Percentiles rank a stretch among this genome's conserved stretches.
Evolutionary conservation across 37 sponge, comb jelly and placozoan genomes (phyloP).

Genomic region (Petrosia ficiformis): DNA sequence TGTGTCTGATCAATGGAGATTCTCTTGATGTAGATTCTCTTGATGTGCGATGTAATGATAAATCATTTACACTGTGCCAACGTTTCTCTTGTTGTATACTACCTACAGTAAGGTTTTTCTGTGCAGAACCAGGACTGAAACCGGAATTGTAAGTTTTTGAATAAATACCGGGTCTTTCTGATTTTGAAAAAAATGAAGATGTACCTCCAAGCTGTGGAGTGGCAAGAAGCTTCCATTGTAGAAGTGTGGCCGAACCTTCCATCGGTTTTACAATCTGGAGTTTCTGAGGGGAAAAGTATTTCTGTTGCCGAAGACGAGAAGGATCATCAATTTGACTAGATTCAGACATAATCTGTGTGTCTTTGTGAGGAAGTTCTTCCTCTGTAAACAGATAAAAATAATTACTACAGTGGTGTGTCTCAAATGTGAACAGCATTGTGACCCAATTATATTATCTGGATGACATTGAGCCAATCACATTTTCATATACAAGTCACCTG

Average conservation of each 20-base stretch:
- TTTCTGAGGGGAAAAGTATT: constrained; percentile 77
- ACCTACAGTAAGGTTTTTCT: too few relatives aligned
- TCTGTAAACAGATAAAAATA: too few relatives aligned
- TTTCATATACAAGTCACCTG: too few relatives aligned
- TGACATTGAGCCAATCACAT: too few relatives aligned
- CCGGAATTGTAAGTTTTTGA: constrained; percentile 47
- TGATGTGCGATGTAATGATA: neutral
- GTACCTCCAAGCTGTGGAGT: constrained; percentile 80
- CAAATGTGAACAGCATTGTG: too few relatives aligned
- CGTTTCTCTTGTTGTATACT: too few relatives aligned
- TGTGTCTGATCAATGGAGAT: too few relatives aligned
- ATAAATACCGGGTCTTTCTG: constrained; percentile 62
- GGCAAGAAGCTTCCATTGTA: constrained; percentile 83
- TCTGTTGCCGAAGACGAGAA: too few relatives aligned
- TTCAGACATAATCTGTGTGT: neutral
- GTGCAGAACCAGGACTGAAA: constrained; percentile 5
- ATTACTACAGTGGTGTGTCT: too few relatives aligned
- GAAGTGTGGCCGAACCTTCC: constrained; percentile 73
- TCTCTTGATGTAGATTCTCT: too few relatives aligned
- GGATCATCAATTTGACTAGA: neutral
- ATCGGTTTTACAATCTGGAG: constrained; percentile 89
- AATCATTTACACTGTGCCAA: neutral
- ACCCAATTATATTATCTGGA: too few relatives aligned
- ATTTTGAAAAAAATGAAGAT: constrained; percentile 52
- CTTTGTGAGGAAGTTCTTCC: neutral